Base-by-base conservation (phyloP, 1,140 invertebrate genomes). In the Geopemphigus sp. region DNA sequence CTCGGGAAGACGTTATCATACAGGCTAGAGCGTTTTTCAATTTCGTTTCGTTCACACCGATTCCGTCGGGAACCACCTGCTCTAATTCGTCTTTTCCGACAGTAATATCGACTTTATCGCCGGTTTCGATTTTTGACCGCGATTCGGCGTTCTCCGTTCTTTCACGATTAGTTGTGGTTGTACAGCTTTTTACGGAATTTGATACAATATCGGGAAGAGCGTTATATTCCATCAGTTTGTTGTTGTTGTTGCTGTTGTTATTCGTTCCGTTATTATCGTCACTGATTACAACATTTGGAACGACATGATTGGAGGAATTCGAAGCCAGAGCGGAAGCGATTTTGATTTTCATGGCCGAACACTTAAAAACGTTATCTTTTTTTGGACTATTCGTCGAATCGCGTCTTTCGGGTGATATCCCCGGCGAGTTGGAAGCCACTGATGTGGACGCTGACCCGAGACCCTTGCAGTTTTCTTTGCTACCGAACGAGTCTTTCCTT, bases 221-320 rank as follows among this genome's bases (percentile, higher is more conserved):
- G 5, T 50, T 61, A 11, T 61, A 59, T 0, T 78, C 57, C 39
- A 63, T 78, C 39, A 24, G 32, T 74, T 56, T 22, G 14, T 45
- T 74, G 2, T 59, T 10, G 26, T n/a, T n/a, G n/a, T n/a, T n/a
- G n/a, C n/a, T 22, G 14, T 45, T 74, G 2, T 59, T 10, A 26
- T 61, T 78, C 26, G 17, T 11, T 78, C 4, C 12, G 19, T 78
- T 24, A 47, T 63, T 45, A 26, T 50, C 47, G 29, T 72, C 17
- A 1, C 32, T 61, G 29, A 61, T 45, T 8, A 57, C 22, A 89
- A 87, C 1, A 83, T 74, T 64, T 8, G 74, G 74, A 47, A 78
- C 74, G 2, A 78, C 15, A 5, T 63, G 57, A n/a, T 6, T 45
- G 17, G 39, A 56, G 17, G 39, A 32, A 50, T 63, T 78, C 2